These are phyloP conservation scores for Zosterops pallidus DNA, from an alignment of 2,113 vertebrate species.

Conservation along the genomic window DNA sequence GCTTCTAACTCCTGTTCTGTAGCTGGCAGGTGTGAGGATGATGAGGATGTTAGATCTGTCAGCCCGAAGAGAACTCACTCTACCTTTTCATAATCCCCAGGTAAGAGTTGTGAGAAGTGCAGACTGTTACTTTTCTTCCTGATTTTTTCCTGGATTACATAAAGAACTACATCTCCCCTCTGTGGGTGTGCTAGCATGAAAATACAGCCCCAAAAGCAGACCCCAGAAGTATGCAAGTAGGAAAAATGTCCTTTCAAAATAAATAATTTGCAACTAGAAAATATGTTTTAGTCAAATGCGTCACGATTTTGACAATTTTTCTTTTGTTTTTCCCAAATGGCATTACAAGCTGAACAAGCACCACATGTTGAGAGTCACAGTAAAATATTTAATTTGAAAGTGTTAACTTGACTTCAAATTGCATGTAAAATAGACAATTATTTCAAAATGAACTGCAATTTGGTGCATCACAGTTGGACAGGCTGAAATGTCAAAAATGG, in stretches of 20 bases:
- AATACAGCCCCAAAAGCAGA: background rate
- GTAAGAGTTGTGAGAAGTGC: background rate
- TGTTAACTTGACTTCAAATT: conserved; percentile 9
- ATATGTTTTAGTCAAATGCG: background rate
- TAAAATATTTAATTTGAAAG: background rate
- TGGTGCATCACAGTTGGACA: background rate
- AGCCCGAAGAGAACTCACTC: background rate
- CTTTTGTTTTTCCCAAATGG: background rate
- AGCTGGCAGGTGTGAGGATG: background rate
- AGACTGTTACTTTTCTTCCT: background rate
- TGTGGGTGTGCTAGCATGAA: background rate
- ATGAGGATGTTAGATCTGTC: background rate
- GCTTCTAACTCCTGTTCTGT: background rate
- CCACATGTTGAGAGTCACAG: background rate
- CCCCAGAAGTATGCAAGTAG: background rate
- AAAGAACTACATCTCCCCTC: background rate
- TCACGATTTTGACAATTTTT: background rate
- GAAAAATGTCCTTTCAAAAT: background rate
- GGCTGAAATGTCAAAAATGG: background rate
- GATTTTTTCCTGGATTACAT: background rate
- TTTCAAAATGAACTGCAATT: background rate
- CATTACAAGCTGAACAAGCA: background rate
- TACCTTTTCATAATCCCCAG: background rate
- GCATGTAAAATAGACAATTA: background rate
- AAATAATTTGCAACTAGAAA: background rate